phyloP scores from a whole-genome alignment of 30 jellyfish, hydroid and myxozoan genomes.

The Pseudorhiza aurosa region DNA sequence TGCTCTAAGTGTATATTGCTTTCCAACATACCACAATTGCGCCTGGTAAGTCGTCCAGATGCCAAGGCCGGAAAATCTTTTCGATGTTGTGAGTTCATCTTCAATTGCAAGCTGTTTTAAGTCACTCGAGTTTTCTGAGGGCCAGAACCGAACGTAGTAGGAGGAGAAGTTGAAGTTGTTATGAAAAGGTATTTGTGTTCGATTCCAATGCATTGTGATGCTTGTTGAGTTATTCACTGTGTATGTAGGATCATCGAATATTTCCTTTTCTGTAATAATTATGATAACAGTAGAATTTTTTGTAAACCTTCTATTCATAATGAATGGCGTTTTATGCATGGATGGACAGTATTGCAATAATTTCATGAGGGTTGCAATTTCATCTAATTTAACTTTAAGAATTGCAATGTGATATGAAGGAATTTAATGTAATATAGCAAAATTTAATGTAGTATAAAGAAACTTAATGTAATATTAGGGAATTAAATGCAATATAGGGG shows the following conservation, averaged over 20 bases:
- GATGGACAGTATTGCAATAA: no score
- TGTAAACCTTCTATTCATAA: no score
- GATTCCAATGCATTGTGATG: slow-evolving; percentile 15
- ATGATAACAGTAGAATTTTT: no score
- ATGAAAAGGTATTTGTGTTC: neutral
- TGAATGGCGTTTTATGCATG: no score
- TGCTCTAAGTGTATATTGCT: slow-evolving; percentile 5
- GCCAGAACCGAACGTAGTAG: slow-evolving; percentile 18
- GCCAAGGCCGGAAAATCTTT: slow-evolving; percentile 6
- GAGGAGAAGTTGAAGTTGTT: slow-evolving; percentile 11
- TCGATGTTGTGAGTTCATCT: neutral
- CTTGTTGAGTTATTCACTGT: slow-evolving; percentile 29
- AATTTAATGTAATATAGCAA: no score
- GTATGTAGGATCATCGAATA: slow-evolving; percentile 2
- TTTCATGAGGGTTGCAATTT: no score
- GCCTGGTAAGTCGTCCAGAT: slow-evolving; percentile 21
- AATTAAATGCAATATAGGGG: no score
- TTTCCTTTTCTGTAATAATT: slow-evolving; percentile 14
- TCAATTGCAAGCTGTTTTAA: neutral
- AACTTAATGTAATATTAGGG: no score
- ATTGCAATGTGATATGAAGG: no score
- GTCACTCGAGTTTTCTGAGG: neutral
- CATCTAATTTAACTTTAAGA: no score
- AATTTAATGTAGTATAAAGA: no score
- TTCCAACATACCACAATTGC: slow-evolving; percentile 6